Evolutionary conservation across 2,888 invertebrate species (phyloP).

Genomic region (Tribolium freemani): DNA sequence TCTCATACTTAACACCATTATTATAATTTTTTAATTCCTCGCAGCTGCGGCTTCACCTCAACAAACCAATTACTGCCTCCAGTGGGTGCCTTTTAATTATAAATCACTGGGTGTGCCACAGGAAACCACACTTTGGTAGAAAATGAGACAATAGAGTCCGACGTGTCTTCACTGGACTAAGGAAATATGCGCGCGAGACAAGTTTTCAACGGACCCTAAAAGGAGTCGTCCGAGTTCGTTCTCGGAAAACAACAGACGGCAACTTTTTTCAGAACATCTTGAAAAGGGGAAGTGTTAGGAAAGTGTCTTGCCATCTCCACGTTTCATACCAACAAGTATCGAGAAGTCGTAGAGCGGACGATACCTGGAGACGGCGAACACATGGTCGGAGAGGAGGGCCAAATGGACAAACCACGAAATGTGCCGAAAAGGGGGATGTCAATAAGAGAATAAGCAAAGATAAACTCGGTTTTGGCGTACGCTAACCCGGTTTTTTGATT

Average conservation of each 20-base stretch:
- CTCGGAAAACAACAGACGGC: constrained; percentile 33
- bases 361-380: background rate
- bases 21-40: no score
- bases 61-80: background rate
- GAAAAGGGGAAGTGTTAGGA: constrained; percentile 49
- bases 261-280: constrained; percentile 43
- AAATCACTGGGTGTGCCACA: constrained; percentile 12
- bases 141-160: background rate
- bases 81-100: constrained; percentile 23
- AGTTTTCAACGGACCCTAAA: constrained; percentile 20
- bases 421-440: no score
- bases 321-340: constrained; percentile 14
- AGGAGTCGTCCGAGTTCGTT: constrained; percentile 31
- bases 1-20: background rate
- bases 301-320: constrained; percentile 46
- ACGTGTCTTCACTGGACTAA: background rate
- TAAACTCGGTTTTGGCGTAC: no score
- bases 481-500: no score
- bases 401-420: background rate
- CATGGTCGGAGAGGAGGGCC: background rate
- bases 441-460: no score
- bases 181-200: constrained; percentile 16
- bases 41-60: background rate
- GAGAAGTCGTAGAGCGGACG: background rate
- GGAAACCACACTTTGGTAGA: background rate